Evolutionary conservation across 2,888 invertebrate genomes (phyloP), one percentile per base, ranked within the genome.

Genomic region (Parapristionchus giblindavisi): DNA sequence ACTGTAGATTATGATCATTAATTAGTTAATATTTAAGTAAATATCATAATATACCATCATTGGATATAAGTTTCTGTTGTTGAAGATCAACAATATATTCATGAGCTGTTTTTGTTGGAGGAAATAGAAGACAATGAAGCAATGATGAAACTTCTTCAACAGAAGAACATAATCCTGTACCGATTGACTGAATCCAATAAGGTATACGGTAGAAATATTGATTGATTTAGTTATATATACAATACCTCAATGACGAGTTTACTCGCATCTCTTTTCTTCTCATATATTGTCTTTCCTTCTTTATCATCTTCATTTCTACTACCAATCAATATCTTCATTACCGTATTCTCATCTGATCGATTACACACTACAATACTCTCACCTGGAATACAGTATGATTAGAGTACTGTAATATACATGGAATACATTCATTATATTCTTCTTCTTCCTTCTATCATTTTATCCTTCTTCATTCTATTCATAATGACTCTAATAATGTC

Each of bases 241-340:
- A n/a, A n/a, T n/a, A n/a, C 74, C 65, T 74, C 74, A n/a, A 74
- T 29, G 43, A 74, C 74, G 21, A 74, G 43, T 34, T 63, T 74
- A n/a, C 52, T 32, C 24, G 74, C 60, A 65, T 74, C 74, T 54
- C 74, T 58, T 6, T n/a, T 61, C 61, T 54, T 56, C 54, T 54
- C 54, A 40, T 54, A 54, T n/a, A 56, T 56, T 24, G 54, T 70
- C 36, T 27, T n/a, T 21, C 38, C 54, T 54, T 36, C 29, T 70
- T 17, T 32, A 11, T 54, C 70, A 54, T 54, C 70, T 54, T 54
- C 56, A 43, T 36, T 58, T 29, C 38, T 11, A 17, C 6, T 17
- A 29, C 11, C 36, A 32, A n/a, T 72, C 34, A 72, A 32, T 58
- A 72, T 72, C 34, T 38, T 58, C 60, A 36, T 58, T 11, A 72